Evolutionary conservation across 2,113 vertebrate genomes (phyloP).

Genomic region (Bungarus multicinctus): DNA sequence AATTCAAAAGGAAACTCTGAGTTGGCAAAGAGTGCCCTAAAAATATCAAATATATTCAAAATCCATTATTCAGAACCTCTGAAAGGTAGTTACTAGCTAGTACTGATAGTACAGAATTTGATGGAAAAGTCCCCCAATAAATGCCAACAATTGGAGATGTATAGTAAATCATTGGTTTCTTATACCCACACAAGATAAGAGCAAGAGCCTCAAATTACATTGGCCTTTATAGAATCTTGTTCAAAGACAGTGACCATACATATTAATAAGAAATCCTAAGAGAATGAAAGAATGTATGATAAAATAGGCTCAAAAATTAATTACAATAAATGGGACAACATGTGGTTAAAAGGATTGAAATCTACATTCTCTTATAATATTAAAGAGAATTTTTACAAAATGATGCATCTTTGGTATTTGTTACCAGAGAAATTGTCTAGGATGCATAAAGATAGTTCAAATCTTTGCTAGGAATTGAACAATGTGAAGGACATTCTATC

Average conservation of each 20-base stretch:
- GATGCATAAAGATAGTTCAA: no score
- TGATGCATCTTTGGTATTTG: no score
- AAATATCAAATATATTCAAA: background rate
- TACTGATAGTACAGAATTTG: background rate
- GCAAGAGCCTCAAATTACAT: background rate
- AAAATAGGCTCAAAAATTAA: no score
- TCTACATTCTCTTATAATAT: no score
- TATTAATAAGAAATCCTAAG: background rate
- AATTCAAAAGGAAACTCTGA: background rate
- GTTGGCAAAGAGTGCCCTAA: background rate
- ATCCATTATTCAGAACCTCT: background rate
- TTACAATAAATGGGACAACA: no score
- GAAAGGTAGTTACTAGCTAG: background rate
- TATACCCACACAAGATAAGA: background rate
- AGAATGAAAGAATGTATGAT: background rate
- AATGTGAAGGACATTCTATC: no score
- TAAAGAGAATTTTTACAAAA: no score
- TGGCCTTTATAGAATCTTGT: background rate
- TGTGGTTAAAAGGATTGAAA: no score
- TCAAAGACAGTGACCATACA: background rate
- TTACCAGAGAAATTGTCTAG: no score
- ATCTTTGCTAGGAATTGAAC: no score
- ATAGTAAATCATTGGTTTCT: background rate
- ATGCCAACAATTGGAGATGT: background rate
- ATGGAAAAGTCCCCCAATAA: background rate